Evolutionary conservation across 92 coral and sea anemone genomes (phyloP), one percentile per base, ranked within the genome.

Genomic region (Bergia puertoricense): DNA sequence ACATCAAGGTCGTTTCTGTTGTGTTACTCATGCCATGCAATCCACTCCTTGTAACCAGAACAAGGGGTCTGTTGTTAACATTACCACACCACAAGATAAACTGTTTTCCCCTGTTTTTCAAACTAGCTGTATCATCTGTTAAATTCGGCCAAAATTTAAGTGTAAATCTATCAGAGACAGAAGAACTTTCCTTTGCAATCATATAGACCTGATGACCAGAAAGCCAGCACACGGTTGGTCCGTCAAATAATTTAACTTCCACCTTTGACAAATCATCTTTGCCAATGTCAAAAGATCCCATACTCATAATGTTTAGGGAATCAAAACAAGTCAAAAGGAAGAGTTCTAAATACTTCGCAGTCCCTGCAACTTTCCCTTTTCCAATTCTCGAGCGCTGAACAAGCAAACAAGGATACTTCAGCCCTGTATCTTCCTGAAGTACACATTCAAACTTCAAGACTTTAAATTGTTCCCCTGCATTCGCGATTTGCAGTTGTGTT

Each of bases 321-420:
- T 84, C 38, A 10, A 69, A 54, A 46, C 77, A 54, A 23, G 8
- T 48, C 87, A 84, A 13, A 13, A 71, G 1, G 44, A 69, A 84
- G 11, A 84, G 66, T 51, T 84, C 87, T 37, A 84, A 50, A 48
- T 39, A 44, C 1, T 14, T 69, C 8, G 40, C 14, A 23, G 16
- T 84, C 11, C 44, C 65, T 13, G 71, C 16, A 56, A 23, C 85
- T 56, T 80, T 80, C 44, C 65, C 18, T 22, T 45, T 46, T 36
- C 42, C 77, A 40, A 1, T 39, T 23, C 48, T 62, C 62, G 41
- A 37, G 42, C 93, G 92, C 73, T 91, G 89, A 30, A 92, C 83
- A 66, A 94, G 44, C 79, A 94, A 68, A 81, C 91, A 94, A 16
- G 95, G 91, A 62, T 85, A 89, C 54, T 76, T 89, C 59, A 94